A percentile compares a stretch with the other conserved stretches of the same genome.
These are phyloP conservation scores for Aurelia aurita DNA, from an alignment of 30 jellyfish, hydroid and myxozoan genomes.

Conservation along the genomic window DNA sequence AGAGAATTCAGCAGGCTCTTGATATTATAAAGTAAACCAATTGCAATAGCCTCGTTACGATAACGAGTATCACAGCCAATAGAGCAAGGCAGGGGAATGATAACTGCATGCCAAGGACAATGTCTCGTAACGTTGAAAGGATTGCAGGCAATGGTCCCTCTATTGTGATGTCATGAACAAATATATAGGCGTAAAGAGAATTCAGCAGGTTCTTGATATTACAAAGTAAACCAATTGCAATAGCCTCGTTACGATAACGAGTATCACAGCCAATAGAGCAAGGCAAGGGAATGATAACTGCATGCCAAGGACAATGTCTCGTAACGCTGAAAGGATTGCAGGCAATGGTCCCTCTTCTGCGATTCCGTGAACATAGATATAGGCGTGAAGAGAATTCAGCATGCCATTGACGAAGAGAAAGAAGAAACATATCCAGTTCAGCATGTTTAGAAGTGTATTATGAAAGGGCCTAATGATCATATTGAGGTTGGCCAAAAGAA, in stretches of 20 bases:
- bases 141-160: slow-evolving; percentile 1
- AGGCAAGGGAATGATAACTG: neutral
- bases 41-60: neutral
- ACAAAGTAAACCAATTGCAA: neutral
- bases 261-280: neutral
- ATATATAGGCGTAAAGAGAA: neutral
- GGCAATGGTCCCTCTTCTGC: neutral
- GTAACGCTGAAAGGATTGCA: neutral
- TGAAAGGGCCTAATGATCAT: neutral
- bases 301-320: neutral
- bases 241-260: neutral
- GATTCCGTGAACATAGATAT: neutral
- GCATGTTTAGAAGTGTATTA: neutral
- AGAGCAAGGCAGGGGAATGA: neutral
- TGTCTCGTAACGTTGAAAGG: neutral
- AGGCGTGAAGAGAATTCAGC: neutral
- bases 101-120: neutral
- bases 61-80: neutral
- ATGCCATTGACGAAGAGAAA: neutral
- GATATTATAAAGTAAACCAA: neutral
- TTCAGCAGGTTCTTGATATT: neutral
- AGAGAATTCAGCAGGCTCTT: neutral
- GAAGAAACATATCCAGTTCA: neutral
- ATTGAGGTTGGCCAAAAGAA: neutral
- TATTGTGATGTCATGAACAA: neutral